Evolutionary conservation across 2,888 invertebrate genomes (phyloP).

Genomic region (Coelinius sp.): DNA sequence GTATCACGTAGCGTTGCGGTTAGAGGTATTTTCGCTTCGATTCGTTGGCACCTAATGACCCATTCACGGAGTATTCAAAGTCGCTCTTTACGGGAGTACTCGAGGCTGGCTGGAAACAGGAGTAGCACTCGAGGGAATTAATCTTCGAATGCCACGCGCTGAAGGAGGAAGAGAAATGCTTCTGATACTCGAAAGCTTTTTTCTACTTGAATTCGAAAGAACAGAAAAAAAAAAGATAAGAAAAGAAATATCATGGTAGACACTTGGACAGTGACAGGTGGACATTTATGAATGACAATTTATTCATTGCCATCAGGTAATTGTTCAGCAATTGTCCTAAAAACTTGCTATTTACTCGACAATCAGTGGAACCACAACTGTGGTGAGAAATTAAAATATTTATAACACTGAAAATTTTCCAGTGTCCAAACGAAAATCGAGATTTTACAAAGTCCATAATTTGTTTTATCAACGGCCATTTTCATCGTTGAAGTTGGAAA

Average conservation of each 20-base stretch:
- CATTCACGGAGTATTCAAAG: slow-evolving; percentile 41
- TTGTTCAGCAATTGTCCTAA: not conserved
- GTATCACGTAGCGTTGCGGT: not conserved
- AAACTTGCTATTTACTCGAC: not conserved
- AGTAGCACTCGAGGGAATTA: slow-evolving; percentile 39
- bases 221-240: not conserved
- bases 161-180: slow-evolving; percentile 28
- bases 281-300: not conserved
- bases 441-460: slow-evolving; percentile 36
- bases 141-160: slow-evolving; percentile 41
- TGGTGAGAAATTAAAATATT: slow-evolving; percentile 8
- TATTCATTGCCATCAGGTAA: not conserved
- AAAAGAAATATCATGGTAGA: not conserved
- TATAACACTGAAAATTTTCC: not conserved
- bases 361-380: not conserved
- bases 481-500: slow-evolving; percentile 39
- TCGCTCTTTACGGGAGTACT: slow-evolving; percentile 37
- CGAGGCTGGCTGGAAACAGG: slow-evolving; percentile 19
- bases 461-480: slow-evolving; percentile 36
- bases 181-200: not conserved
- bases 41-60: slow-evolving; percentile 42
- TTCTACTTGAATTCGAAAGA: not conserved
- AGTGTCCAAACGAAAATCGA: not conserved
- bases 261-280: not conserved
- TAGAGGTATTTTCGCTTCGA: slow-evolving; percentile 31